Conservation (phyloP, 1,140 invertebrate species). For the Campoletis sonorensis region DNA sequence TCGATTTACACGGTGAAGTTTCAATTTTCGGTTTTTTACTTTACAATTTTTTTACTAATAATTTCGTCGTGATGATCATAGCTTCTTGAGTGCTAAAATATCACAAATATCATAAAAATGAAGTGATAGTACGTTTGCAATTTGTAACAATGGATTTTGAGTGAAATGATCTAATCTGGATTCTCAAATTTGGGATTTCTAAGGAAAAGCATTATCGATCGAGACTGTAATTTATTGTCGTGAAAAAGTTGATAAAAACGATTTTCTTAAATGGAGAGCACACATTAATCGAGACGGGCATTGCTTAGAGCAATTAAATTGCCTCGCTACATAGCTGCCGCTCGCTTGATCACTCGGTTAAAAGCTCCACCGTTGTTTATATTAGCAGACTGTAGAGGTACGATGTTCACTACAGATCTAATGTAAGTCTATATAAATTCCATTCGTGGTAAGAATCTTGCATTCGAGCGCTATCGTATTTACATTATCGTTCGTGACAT, state of each 20-base stretch:
- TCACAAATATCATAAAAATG: too few relatives aligned
- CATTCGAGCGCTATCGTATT: constrained; percentile 1
- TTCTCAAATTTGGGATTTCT: too few relatives aligned
- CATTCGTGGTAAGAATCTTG: not conserved
- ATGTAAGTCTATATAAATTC: not conserved
- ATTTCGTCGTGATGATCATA: too few relatives aligned
- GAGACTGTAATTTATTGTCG: not conserved
- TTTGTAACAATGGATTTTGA: too few relatives aligned
- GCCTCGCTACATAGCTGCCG: not conserved
- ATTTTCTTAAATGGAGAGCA: not conserved
- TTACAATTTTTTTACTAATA: too few relatives aligned
- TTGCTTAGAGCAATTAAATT: not conserved
- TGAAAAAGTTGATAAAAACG: not conserved
- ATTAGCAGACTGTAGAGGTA: not conserved
- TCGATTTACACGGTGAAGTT: too few relatives aligned
- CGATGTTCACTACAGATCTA: not conserved
- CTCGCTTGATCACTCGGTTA: not conserved
- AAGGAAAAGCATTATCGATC: too few relatives aligned
- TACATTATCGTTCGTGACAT: constrained; percentile 59
- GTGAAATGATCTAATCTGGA: too few relatives aligned
- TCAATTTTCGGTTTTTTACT: too few relatives aligned
- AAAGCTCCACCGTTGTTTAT: not conserved
- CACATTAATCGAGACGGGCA: not conserved
- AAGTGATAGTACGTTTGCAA: too few relatives aligned
- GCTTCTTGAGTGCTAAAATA: too few relatives aligned